A percentile compares a stretch with the other conserved stretches of the same genome.
These are phyloP conservation scores for Nyctibius grandis DNA, from an alignment of 2,797 vertebrate species.

Conservation along the genomic window DNA sequence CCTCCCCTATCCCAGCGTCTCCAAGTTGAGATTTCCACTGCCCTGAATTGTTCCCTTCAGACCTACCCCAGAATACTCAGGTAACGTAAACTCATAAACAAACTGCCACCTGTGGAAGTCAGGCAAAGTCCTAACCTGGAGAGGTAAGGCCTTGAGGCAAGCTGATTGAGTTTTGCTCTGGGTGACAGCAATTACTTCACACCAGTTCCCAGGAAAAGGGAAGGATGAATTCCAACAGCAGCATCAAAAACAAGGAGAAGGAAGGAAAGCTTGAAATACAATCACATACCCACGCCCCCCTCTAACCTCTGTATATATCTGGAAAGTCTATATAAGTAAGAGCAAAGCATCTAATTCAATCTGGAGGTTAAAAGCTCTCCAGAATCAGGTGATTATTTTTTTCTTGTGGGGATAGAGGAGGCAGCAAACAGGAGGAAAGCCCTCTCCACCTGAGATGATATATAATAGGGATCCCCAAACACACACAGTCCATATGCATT, in stretches of 20 bases:
- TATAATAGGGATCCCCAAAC: neutral
- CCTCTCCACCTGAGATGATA: neutral
- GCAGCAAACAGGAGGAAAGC: constrained; percentile 1
- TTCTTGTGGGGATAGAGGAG: neutral
- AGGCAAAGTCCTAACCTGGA: neutral
- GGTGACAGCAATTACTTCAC: neutral
- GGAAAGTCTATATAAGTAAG: neutral
- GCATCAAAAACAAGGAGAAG: constrained; percentile 18
- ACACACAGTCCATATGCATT: neutral
- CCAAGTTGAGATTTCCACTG: neutral
- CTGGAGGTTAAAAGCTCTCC: neutral
- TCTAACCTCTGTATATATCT: neutral
- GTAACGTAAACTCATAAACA: neutral
- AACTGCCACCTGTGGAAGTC: neutral
- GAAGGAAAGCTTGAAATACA: neutral
- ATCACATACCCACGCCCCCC: neutral
- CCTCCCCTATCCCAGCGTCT: neutral
- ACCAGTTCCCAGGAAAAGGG: neutral
- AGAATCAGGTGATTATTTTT: neutral
- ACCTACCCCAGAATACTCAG: neutral
- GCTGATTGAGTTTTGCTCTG: neutral
- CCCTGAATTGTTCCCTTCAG: neutral
- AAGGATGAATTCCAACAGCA: neutral
- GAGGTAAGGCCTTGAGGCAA: neutral
- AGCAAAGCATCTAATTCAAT: neutral